Evolutionary conservation across 2,797 vertebrate genomes (phyloP), one percentile per base, ranked within the genome.

Genomic region (Schizopygopsis pylzovi): DNA sequence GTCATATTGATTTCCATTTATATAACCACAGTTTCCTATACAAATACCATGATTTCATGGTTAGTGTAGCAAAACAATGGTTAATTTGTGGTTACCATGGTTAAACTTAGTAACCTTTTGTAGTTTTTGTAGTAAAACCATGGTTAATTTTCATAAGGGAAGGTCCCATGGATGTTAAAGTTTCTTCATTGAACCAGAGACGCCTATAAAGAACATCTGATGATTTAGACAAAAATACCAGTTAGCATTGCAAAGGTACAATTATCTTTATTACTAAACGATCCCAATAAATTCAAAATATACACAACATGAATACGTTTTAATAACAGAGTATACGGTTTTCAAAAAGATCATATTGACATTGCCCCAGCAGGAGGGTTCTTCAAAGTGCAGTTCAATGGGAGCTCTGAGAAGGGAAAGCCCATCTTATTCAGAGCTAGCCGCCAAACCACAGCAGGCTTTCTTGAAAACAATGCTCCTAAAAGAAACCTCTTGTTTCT

Each of bases 391-490:
- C 65, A 71, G 67, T 82, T 81, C 80, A 71, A 37, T 25, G 67
- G 18, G 67, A 25, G 67, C 80, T 82, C 33, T 56, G 83, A 79
- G 67, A 85, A 45, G 82, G 81, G 70, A 77, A 86, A 88, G 77
- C 79, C 82, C 85, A 89, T 81, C 85, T 87, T 87, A 82, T 59
- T 87, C 33, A 77, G 79, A 86, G 73, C 41, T 67, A 43, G 56
- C 15, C 22, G 80, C 85, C 87, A 90, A 89, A 80, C 87, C 87
- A 85, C 83, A 88, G 85, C 87, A 87, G 73, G 61, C 79, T 77
- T 68, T 72, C 68, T 73, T 86, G 86, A 77, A 87, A 89, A 86
- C 49, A 77, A 83, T 20, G 45, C 65, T 81, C 78, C 78, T 84
- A 56, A 84, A 85, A 86, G 79, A 87, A 86, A 87, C 65, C 78